Evolutionary conservation across 2,797 vertebrate genomes (phyloP).

Genomic region (Taenioides sp.): DNA sequence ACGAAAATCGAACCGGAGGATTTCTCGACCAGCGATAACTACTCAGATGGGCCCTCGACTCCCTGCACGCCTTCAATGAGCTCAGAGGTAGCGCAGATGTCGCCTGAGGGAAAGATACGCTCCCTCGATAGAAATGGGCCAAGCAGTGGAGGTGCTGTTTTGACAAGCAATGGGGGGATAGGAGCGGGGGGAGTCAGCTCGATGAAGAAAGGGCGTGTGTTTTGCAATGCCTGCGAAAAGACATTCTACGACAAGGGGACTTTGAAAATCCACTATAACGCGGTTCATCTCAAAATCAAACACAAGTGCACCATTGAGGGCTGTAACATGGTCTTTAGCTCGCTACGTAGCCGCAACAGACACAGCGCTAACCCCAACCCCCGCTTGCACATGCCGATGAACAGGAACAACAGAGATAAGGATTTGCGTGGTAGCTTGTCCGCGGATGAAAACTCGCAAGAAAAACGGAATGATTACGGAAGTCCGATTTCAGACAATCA

Average conservation of each 20-base stretch:
- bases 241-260: constrained; percentile 99
- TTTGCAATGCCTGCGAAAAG: constrained; percentile 95
- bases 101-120: constrained; percentile 85
- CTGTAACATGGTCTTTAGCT: constrained; percentile 99
- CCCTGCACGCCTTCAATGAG: constrained; percentile 81
- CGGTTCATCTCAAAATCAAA: constrained; percentile 98
- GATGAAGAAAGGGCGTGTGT: constrained; percentile 92
- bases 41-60: constrained; percentile 79
- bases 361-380: constrained; percentile 98
- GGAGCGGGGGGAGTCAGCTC: constrained; percentile 48
- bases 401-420: constrained; percentile 94
- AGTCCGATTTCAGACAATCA: constrained; percentile 72
- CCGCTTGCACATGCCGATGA: constrained; percentile 97
- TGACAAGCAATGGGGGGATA: constrained; percentile 15
- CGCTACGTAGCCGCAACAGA: constrained; percentile 92
- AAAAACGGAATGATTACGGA: constrained; percentile 76
- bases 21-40: constrained; percentile 79
- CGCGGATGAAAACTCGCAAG: constrained; percentile 74
- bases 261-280: constrained; percentile 98
- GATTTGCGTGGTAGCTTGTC: constrained; percentile 84
- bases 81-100: constrained; percentile 84
- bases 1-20: constrained; percentile 84
- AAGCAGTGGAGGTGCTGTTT: constrained; percentile 20
- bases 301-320: constrained; percentile 97
- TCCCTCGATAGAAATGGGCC: constrained; percentile 78